A percentile compares a stretch with the other conserved stretches of the same genome.
Evolutionary conservation across 2,113 vertebrate genomes (phyloP).

Genomic region (Oryzias celebensis): DNA sequence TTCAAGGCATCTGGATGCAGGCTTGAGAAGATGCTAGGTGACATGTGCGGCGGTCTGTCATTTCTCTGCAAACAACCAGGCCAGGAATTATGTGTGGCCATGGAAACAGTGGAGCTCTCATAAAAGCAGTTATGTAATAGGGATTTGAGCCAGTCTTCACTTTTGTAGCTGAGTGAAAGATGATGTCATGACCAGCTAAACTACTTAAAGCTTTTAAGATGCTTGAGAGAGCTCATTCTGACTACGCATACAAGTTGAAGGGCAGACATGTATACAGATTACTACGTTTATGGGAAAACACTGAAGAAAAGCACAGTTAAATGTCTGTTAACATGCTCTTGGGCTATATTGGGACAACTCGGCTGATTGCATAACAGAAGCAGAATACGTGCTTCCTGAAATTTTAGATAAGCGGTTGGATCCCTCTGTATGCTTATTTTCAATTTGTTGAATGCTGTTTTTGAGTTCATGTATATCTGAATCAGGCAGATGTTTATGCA

Average conservation of each 20-base stretch:
- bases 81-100: conserved; percentile 59
- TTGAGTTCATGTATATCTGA: background rate
- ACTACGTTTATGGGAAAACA: conserved; percentile 23
- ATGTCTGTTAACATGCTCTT: conserved; percentile 32
- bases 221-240: conserved; percentile 39
- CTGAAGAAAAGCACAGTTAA: conserved; percentile 10
- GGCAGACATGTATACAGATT: conserved; percentile 33
- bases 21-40: conserved; percentile 15
- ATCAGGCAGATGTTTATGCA: conserved; percentile 38
- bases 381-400: conserved; percentile 19
- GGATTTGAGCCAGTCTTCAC: conserved; percentile 54
- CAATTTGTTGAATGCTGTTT: conserved; percentile 11
- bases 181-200: conserved; percentile 66
- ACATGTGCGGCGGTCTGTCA: conserved; percentile 16
- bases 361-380: conserved; percentile 46
- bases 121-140: conserved; percentile 58
- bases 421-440: conserved; percentile 8
- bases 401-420: conserved; percentile 18
- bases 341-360: conserved; percentile 21
- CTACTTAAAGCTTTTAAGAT: conserved; percentile 55
- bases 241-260: conserved; percentile 19
- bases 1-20: conserved; percentile 7
- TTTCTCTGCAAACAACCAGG: conserved; percentile 40
- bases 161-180: conserved; percentile 59
- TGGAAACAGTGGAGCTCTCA: conserved; percentile 64